A percentile compares a stretch with the other conserved stretches of the same genome.
phyloP scores from a whole-genome alignment of 2,888 invertebrate species.

The Acleris laterana region DNA sequence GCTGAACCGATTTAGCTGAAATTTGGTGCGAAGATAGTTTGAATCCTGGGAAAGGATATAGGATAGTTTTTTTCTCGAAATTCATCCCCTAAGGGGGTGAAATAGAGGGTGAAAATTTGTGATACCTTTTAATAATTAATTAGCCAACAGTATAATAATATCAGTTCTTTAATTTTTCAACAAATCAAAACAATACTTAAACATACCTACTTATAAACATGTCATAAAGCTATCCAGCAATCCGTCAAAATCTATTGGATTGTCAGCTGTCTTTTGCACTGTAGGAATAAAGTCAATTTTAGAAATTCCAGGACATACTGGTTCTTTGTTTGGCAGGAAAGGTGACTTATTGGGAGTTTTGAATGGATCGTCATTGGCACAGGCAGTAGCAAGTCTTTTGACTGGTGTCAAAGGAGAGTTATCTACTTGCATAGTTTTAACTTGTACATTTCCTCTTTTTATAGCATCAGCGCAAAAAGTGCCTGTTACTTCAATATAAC shows the following conservation, averaged over 20 bases:
- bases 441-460: neutral
- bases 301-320: conserved; percentile 8
- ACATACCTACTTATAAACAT: neutral
- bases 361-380: neutral
- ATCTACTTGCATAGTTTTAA: neutral
- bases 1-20: too few relatives aligned
- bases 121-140: too few relatives aligned
- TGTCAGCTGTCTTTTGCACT: neutral
- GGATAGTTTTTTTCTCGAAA: too few relatives aligned
- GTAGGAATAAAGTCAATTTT: neutral
- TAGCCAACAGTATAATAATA: too few relatives aligned
- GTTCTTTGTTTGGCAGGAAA: neutral
- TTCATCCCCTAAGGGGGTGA: too few relatives aligned
- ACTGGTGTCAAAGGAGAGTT: neutral
- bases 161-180: too few relatives aligned
- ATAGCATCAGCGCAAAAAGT: neutral
- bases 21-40: too few relatives aligned
- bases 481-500: conserved; percentile 4
- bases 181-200: neutral
- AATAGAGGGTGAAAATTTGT: too few relatives aligned
- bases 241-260: conserved; percentile 12
- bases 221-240: conserved; percentile 5
- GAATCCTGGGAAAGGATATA: too few relatives aligned
- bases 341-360: neutral
- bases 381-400: conserved; percentile 6